Conservation (phyloP, 2,888 invertebrate species). For the Phasia obesa region DNA sequence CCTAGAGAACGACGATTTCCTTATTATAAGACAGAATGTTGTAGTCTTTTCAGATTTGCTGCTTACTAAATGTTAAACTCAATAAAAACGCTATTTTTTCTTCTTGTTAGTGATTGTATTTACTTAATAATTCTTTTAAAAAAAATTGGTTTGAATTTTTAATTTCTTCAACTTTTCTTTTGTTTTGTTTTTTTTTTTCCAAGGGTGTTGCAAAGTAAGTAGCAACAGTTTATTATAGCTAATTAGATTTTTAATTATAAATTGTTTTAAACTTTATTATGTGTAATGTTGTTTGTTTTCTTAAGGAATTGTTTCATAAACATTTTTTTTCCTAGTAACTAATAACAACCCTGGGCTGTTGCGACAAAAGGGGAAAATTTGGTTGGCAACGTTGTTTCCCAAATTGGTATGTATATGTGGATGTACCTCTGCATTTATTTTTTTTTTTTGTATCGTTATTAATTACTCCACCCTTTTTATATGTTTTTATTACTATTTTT, state of each 20-base stretch:
- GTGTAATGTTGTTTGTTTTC: slow-evolving; percentile 50
- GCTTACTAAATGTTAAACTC: slow-evolving; percentile 65
- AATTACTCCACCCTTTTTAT: slow-evolving; percentile 69
- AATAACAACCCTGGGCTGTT: slow-evolving; percentile 5
- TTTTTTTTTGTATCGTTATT: slow-evolving; percentile 53
- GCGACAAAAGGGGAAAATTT: neutral
- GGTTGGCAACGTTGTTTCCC: slow-evolving; percentile 2
- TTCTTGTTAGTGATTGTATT: slow-evolving; percentile 10
- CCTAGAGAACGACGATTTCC: slow-evolving; percentile 62
- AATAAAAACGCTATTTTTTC: slow-evolving; percentile 44
- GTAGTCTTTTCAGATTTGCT: slow-evolving; percentile 69
- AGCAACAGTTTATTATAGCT: slow-evolving; percentile 73
- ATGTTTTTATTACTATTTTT: slow-evolving; percentile 30
- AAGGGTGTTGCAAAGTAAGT: slow-evolving; percentile 61
- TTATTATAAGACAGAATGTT: slow-evolving; percentile 36
- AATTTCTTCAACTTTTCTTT: slow-evolving; percentile 51
- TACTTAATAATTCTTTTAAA: neutral
- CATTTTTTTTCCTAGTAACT: slow-evolving; percentile 28
- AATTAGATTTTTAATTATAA: slow-evolving; percentile 82
- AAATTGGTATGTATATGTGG: too few relatives aligned
- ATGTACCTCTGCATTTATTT: too few relatives aligned
- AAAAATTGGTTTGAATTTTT: slow-evolving; percentile 15
- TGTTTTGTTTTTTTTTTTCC: slow-evolving; percentile 52
- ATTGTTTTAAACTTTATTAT: slow-evolving; percentile 80
- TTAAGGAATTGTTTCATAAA: slow-evolving; percentile 18